Base-by-base conservation (phyloP, 2,797 vertebrate species). In the Enteromius treurensis region DNA sequence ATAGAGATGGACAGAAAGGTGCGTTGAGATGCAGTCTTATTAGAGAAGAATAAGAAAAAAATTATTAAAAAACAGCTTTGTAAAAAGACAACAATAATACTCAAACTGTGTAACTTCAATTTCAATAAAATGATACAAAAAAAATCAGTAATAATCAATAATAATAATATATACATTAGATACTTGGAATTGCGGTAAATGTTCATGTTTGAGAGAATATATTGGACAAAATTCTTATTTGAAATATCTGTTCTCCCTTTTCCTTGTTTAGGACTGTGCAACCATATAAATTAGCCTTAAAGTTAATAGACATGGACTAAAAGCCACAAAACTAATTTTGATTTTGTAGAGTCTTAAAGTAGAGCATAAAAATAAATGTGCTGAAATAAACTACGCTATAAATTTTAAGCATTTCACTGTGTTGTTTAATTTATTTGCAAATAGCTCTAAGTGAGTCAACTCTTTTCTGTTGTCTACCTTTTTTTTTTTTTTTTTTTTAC, bases 1-100 rank as follows among this genome's bases (percentile, higher is more conserved):
- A 99, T 86, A 95, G 96, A 87, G 97, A 98, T 55, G 91, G 95
- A 40, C 98, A 99, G 88, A 97, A 96, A 97, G 98, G 98, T 97
- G 90, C 86, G 89, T 21, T 10, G 4, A 8, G 34, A 14, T 26
- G 70, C 45, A 26, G 26, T 26, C 26, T 26, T 26, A 26, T 26
- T 26, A 26, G 26, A 26, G 26, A 26, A 26, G 1, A 13, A 58
- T 58, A 60, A 26, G 1, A n/a, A 58, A 58, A n/a, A 21, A 10
- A 1, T 21, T 0, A 51, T 51, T 6, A 2, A 1, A 53, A 58
- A 58, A 58, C 23, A 58, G 3, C 3, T 23, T 23, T 23, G 3
- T 11, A 9, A 23, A 58, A 58, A 13, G 9, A 23, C 55, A 26
- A 11, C n/a, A n/a, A 55, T 55, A 55, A n/a, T 55, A n/a, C 53